Conservation (phyloP, 2,113 vertebrate species). For the Coreoperca whiteheadi region DNA sequence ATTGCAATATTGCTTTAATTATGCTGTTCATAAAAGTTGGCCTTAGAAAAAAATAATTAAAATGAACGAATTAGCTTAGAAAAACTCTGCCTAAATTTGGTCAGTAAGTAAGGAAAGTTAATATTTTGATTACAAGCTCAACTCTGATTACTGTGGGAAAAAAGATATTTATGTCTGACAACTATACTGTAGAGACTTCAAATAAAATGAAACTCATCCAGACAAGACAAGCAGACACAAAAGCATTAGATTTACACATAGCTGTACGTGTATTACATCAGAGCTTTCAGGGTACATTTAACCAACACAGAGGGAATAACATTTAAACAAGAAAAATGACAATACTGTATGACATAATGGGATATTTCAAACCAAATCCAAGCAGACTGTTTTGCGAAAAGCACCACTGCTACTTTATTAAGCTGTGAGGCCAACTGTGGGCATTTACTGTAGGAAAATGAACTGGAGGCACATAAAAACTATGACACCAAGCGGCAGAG, state of each 20-base stretch:
- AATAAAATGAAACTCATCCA: too few relatives aligned
- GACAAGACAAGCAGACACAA: not conserved
- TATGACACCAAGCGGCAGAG: constrained; percentile 1
- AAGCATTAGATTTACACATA: not conserved
- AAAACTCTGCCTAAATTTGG: not conserved
- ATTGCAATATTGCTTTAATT: not conserved
- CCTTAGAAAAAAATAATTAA: too few relatives aligned
- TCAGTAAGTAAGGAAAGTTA: not conserved
- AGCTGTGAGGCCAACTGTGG: not conserved
- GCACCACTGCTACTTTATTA: constrained; percentile 4
- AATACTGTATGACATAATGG: constrained; percentile 31
- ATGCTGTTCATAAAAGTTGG: not conserved
- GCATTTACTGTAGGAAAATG: constrained; percentile 3
- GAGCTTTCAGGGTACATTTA: constrained; percentile 21
- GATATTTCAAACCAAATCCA: not conserved
- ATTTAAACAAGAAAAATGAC: not conserved
- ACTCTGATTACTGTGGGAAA: not conserved
- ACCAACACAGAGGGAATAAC: constrained; percentile 6
- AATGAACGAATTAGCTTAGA: too few relatives aligned
- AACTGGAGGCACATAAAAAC: constrained; percentile 35
- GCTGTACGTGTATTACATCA: constrained; percentile 49
- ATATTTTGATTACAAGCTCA: not conserved
- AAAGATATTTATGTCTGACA: not conserved
- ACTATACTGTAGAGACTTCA: not conserved
- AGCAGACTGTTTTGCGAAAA: not conserved